A percentile compares a stretch with the other conserved stretches of the same genome.
Conservation (phyloP, 53 echinoderm and acorn worm genomes). For the Paracentrotus lividus region DNA sequence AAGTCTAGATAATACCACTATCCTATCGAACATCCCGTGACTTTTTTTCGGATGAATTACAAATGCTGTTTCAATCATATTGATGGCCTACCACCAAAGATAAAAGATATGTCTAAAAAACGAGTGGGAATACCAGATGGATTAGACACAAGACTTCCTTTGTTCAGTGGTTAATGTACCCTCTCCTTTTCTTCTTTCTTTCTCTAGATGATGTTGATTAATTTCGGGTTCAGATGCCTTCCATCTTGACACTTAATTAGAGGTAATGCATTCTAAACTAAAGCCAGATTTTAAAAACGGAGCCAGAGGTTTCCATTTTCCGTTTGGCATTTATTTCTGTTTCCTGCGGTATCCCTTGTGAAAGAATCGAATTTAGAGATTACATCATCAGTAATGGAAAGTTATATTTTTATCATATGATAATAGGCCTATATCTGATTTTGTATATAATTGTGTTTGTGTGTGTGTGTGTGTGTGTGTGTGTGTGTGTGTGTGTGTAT, state of each 20-base stretch:
- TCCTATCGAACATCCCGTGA: too few relatives aligned
- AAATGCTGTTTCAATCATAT: background rate
- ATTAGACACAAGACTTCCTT: background rate
- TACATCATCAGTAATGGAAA: background rate
- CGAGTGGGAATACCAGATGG: background rate
- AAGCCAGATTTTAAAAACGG: background rate
- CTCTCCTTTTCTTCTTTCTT: background rate
- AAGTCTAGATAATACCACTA: background rate
- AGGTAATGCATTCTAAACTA: constrained; percentile 35
- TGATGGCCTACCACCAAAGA: background rate
- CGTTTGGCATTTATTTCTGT: too few relatives aligned
- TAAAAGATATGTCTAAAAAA: background rate
- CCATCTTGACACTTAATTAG: constrained; percentile 10
- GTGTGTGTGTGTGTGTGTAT: too few relatives aligned
- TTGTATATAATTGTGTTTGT: background rate
- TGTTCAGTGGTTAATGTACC: constrained; percentile 5
- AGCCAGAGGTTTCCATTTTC: background rate
- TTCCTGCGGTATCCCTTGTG: background rate
- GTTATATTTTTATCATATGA: background rate
- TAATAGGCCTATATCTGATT: background rate
- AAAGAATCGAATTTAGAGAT: background rate
- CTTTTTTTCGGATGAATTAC: background rate
- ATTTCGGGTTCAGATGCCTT: background rate
- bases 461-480: too few relatives aligned
- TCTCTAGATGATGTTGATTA: constrained; percentile 19